A percentile compares a stretch with the other conserved stretches of the same genome.
These are phyloP conservation scores for Scaptomyza flava DNA, from an alignment of 2,888 invertebrate species.

Conservation along the genomic window DNA sequence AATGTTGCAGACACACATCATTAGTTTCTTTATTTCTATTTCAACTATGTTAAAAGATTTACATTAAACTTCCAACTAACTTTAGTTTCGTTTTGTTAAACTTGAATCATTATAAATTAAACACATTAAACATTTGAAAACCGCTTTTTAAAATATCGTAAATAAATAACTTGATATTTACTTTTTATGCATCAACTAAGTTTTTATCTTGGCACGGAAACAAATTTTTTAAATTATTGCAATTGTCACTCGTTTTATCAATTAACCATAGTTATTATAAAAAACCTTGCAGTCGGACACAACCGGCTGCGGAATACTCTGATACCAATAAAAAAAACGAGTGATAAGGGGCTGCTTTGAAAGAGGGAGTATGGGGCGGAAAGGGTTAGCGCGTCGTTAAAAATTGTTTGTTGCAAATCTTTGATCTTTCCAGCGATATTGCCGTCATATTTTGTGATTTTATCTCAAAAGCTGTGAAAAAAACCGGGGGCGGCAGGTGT, in stretches of 20 bases:
- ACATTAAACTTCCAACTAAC: neutral
- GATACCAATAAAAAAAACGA: too few relatives aligned
- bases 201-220: neutral
- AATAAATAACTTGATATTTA: neutral
- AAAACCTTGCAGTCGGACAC: too few relatives aligned
- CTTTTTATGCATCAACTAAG: neutral
- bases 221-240: neutral
- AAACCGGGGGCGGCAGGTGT: too few relatives aligned
- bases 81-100: neutral
- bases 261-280: slow-evolving; percentile 11
- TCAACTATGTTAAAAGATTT: slow-evolving; percentile 11
- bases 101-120: neutral
- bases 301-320: too few relatives aligned
- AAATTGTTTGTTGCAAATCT: too few relatives aligned
- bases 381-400: too few relatives aligned
- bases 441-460: too few relatives aligned
- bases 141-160: neutral
- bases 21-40: neutral
- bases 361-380: too few relatives aligned
- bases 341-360: too few relatives aligned
- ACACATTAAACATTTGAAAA: too few relatives aligned
- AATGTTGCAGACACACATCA: slow-evolving; percentile 1
- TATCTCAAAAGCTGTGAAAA: too few relatives aligned
- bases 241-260: slow-evolving; percentile 13
- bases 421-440: too few relatives aligned